Percentiles rank a stretch among this genome's conserved stretches.
Conservation (phyloP, 2,888 invertebrate genomes). For the Eupsilia transversa region DNA sequence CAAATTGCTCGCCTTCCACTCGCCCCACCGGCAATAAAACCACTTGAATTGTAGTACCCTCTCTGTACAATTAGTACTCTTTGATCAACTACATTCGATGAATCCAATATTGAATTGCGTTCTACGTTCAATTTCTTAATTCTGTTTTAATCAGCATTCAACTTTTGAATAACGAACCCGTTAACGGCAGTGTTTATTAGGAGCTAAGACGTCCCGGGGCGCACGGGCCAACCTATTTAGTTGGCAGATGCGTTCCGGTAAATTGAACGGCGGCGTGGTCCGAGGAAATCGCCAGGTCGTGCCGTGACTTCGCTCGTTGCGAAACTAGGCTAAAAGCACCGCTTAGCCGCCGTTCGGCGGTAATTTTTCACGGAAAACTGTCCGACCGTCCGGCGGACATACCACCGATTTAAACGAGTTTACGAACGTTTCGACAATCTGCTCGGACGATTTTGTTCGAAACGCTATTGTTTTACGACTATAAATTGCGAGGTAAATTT, state of each 20-base stretch:
- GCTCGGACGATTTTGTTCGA: slow-evolving; percentile 58
- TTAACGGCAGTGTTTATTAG: slow-evolving; percentile 69
- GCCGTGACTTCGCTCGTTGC: slow-evolving; percentile 79
- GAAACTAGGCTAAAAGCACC: slow-evolving; percentile 85
- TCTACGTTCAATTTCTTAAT: slow-evolving; percentile 63
- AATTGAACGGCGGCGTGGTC: slow-evolving; percentile 78
- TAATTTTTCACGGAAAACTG: slow-evolving; percentile 83
- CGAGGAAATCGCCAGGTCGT: slow-evolving; percentile 82
- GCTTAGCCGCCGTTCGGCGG: slow-evolving; percentile 75
- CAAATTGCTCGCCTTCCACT: slow-evolving; percentile 86
- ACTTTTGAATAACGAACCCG: slow-evolving; percentile 60
- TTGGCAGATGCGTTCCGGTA: slow-evolving; percentile 80
- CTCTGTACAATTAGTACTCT: slow-evolving; percentile 83
- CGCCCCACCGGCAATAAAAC: slow-evolving; percentile 82
- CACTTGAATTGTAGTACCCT: slow-evolving; percentile 79
- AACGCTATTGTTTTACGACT: slow-evolving; percentile 62
- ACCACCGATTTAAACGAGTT: slow-evolving; percentile 77
- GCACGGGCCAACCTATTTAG: slow-evolving; percentile 75
- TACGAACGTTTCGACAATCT: slow-evolving; percentile 75
- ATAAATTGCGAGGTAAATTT: slow-evolving; percentile 70
- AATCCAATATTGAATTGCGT: slow-evolving; percentile 69
- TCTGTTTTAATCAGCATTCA: slow-evolving; percentile 62
- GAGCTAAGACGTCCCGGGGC: slow-evolving; percentile 60
- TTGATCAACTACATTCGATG: slow-evolving; percentile 75
- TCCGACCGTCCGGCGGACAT: slow-evolving; percentile 68